Conservation (phyloP, 1,140 invertebrate species). For the Tachypleus tridentatus region DNA sequence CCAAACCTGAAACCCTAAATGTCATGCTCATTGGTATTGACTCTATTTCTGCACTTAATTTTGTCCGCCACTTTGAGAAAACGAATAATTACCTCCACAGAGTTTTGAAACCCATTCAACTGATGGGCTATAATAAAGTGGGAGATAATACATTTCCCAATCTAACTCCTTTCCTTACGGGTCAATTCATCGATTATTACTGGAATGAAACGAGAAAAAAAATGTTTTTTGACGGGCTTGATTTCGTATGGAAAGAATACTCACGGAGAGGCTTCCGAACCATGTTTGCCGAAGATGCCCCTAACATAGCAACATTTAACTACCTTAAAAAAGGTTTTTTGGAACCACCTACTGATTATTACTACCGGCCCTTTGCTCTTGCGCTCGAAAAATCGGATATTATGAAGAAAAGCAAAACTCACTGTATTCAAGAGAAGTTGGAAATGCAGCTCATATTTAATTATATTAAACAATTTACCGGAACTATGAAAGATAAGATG, state of each 20-base stretch:
- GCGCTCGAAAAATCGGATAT: slow-evolving; percentile 18
- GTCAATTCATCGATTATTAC: slow-evolving; percentile 22
- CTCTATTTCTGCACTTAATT: slow-evolving; percentile 29
- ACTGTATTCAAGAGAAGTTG: slow-evolving; percentile 17
- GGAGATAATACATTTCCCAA: slow-evolving; percentile 33
- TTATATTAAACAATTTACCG: slow-evolving; percentile 15
- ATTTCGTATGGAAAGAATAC: slow-evolving; percentile 43
- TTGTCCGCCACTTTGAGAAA: slow-evolving; percentile 29
- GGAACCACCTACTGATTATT: slow-evolving; percentile 37
- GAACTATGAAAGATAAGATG: slow-evolving; percentile 10
- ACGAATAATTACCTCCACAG: slow-evolving; percentile 41
- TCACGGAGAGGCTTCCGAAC: slow-evolving; percentile 37
- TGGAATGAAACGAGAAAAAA: slow-evolving; percentile 19
- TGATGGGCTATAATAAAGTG: slow-evolving; percentile 30
- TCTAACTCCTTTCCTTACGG: slow-evolving; percentile 27
- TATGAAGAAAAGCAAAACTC: slow-evolving; percentile 9
- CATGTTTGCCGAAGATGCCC: slow-evolving; percentile 39
- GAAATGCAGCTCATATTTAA: slow-evolving; percentile 17
- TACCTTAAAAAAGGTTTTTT: slow-evolving; percentile 37
- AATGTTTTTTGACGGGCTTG: slow-evolving; percentile 31
- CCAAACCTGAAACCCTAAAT: slow-evolving; percentile 28
- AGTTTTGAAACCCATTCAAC: slow-evolving; percentile 41
- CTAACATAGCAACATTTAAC: slow-evolving; percentile 39
- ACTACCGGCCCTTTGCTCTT: slow-evolving; percentile 33
- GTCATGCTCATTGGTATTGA: slow-evolving; percentile 28